A percentile compares a stretch with the other conserved stretches of the same genome.
phyloP scores from a whole-genome alignment of 2,888 invertebrate genomes.

The Drosophila fulvimacula region DNA sequence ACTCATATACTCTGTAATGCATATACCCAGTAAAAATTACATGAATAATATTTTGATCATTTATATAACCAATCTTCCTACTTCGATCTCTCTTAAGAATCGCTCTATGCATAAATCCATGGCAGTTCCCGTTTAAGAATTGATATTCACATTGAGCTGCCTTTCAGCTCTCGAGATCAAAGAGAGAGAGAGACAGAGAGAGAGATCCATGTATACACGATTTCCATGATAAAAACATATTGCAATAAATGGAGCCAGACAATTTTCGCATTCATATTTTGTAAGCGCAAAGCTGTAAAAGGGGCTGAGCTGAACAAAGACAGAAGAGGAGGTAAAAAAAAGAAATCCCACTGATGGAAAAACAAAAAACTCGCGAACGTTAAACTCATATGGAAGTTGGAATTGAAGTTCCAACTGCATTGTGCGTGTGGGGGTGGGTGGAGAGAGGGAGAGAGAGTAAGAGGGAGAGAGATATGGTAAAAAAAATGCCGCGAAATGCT shows the following conservation, averaged over 20 bases:
- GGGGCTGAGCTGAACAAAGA: slow-evolving; percentile 25
- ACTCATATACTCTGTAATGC: too few relatives aligned
- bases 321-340: slow-evolving; percentile 10
- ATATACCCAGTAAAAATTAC: not conserved
- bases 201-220: not conserved
- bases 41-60: not conserved
- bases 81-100: too few relatives aligned
- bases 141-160: not conserved
- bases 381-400: slow-evolving; percentile 71
- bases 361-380: slow-evolving; percentile 38
- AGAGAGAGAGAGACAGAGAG: too few relatives aligned
- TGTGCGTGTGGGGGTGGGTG: not conserved
- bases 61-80: too few relatives aligned
- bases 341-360: slow-evolving; percentile 8
- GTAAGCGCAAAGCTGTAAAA: slow-evolving; percentile 44
- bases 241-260: slow-evolving; percentile 51
- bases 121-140: not conserved
- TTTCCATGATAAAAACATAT: slow-evolving; percentile 26
- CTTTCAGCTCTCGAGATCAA: not conserved
- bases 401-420: slow-evolving; percentile 60
- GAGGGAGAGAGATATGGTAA: slow-evolving; percentile 10
- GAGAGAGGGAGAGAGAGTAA: not conserved
- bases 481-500: slow-evolving; percentile 69
- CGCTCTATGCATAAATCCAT: not conserved
- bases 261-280: slow-evolving; percentile 58